Evolutionary conservation across 30 jellyfish, hydroid and myxozoan genomes (phyloP).

Genomic region (Hydractinia echinata): DNA sequence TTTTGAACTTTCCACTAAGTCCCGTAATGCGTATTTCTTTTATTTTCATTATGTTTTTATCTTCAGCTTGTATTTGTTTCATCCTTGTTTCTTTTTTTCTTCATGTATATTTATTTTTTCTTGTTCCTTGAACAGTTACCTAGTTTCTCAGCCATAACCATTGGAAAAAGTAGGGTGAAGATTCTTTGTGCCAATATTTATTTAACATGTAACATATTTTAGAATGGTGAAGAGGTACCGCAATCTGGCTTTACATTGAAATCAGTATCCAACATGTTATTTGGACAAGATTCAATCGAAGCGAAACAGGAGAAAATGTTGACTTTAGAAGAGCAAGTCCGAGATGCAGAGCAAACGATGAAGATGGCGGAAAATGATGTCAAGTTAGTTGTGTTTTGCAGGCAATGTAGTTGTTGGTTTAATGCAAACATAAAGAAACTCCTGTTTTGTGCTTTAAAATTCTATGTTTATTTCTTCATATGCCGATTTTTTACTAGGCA

Average conservation of each 20-base stretch:
- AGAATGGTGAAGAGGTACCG: slow-evolving; percentile 53
- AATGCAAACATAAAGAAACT: not conserved
- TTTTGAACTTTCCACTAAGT: too few relatives aligned
- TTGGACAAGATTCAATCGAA: slow-evolving; percentile 84
- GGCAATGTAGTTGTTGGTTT: not conserved
- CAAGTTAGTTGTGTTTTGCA: slow-evolving; percentile 35
- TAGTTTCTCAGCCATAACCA: too few relatives aligned
- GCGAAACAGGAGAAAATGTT: slow-evolving; percentile 59
- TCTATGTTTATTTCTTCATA: not conserved
- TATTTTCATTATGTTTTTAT: too few relatives aligned
- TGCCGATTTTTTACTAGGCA: not conserved
- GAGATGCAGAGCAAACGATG: slow-evolving; percentile 73
- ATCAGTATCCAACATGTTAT: slow-evolving; percentile 64
- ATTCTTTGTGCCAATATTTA: too few relatives aligned
- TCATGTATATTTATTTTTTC: too few relatives aligned
- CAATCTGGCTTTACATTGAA: slow-evolving; percentile 74
- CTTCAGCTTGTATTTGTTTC: too few relatives aligned
- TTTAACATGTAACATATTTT: not conserved
- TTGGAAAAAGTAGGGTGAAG: too few relatives aligned
- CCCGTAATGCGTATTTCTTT: too few relatives aligned
- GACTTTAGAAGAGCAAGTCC: slow-evolving; percentile 58
- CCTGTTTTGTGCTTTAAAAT: not conserved
- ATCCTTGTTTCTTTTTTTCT: too few relatives aligned
- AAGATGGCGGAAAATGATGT: slow-evolving; percentile 71
- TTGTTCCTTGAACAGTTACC: too few relatives aligned